phyloP scores from a whole-genome alignment of 2,888 invertebrate species.

The Belgica antarctica region DNA sequence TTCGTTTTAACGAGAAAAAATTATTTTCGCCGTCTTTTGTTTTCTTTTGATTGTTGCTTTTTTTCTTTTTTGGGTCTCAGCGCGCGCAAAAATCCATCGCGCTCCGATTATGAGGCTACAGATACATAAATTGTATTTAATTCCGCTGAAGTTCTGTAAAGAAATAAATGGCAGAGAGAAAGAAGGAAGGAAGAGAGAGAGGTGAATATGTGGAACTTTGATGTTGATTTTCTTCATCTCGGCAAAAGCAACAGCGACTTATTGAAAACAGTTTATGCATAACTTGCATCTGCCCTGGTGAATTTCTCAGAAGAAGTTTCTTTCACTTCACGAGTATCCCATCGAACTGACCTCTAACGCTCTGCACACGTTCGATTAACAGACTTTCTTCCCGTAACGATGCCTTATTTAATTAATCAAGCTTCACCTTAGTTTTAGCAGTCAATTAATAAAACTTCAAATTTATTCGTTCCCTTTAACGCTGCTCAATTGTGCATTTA shows the following conservation, averaged over 20 bases:
- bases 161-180: no score
- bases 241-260: conserved; percentile 15
- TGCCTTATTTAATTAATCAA: not conserved
- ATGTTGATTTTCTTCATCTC: not conserved
- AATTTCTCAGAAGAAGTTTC: conserved; percentile 23
- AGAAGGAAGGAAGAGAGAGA: no score
- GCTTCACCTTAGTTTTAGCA: not conserved
- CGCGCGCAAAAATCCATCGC: conserved; percentile 5
- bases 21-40: conserved; percentile 22
- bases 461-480: not conserved
- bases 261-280: conserved; percentile 23
- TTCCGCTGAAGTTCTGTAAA: not conserved
- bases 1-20: conserved; percentile 19
- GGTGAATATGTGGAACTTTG: not conserved
- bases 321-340: not conserved
- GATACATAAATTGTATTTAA: conserved; percentile 29
- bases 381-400: not conserved
- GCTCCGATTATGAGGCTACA: conserved; percentile 19
- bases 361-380: no score
- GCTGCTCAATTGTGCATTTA: conserved; percentile 18
- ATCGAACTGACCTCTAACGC: conserved; percentile 16
- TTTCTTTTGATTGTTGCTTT: not conserved
- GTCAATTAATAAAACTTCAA: conserved; percentile 7
- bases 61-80: conserved; percentile 5
- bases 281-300: conserved; percentile 7